A percentile compares a stretch with the other conserved stretches of the same genome.
Conservation (phyloP, 2,797 vertebrate species). For the Ibycter americanus region DNA sequence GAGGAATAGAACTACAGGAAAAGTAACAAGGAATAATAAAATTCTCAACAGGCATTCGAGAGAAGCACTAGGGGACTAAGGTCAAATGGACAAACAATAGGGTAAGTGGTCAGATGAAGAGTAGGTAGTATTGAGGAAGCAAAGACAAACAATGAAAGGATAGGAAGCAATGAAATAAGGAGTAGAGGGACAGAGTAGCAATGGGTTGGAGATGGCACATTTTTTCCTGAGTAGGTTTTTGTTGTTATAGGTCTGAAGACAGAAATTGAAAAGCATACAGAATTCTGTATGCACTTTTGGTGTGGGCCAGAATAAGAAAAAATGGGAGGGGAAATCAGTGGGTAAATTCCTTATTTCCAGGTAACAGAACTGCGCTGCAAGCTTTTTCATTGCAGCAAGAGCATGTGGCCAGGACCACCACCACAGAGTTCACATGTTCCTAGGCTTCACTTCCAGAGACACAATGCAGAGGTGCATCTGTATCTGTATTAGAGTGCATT, state of each 20-base stretch:
- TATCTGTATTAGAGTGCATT: background rate
- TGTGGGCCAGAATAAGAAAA: fast-evolving
- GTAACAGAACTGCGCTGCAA: background rate
- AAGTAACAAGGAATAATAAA: background rate
- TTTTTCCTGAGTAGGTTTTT: background rate
- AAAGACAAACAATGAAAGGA: background rate
- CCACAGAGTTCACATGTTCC: background rate
- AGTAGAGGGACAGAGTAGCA: background rate
- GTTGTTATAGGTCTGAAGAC: background rate
- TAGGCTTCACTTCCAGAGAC: background rate
- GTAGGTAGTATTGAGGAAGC: fast-evolving
- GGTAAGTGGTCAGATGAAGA: background rate
- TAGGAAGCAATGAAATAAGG: background rate
- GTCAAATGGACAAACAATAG: background rate
- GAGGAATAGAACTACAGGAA: background rate
- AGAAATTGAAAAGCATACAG: background rate
- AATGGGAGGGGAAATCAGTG: background rate
- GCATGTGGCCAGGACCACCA: background rate
- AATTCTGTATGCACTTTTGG: background rate
- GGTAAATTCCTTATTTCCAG: background rate
- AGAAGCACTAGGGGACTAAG: background rate
- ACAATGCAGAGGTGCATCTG: background rate
- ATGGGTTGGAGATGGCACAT: background rate
- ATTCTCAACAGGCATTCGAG: background rate
- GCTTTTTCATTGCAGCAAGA: background rate